Percentiles rank a stretch among this genome's conserved stretches.
Conservation (phyloP, 2,797 vertebrate species). For the Holocentrus rufus region DNA sequence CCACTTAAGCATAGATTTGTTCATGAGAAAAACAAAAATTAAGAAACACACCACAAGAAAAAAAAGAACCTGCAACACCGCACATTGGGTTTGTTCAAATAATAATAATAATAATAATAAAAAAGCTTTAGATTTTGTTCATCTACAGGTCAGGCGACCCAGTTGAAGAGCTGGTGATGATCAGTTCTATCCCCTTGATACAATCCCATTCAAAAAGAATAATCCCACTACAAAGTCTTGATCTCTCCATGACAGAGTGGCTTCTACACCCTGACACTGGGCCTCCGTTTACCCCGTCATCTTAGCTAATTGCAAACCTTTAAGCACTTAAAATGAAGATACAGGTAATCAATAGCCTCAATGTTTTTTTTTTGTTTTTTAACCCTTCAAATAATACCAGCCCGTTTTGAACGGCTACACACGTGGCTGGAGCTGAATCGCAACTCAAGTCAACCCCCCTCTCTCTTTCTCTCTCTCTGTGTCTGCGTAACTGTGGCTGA, state of each 20-base stretch:
- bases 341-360: slow-evolving; percentile 12
- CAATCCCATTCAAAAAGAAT: slow-evolving; percentile 18
- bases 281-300: not conserved
- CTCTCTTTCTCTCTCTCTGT: not conserved
- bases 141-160: slow-evolving; percentile 72
- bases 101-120: slow-evolving; percentile 60
- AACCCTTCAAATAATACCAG: slow-evolving; percentile 11
- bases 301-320: slow-evolving; percentile 12
- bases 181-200: slow-evolving; percentile 50
- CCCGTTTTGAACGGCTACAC: slow-evolving; percentile 57
- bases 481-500: not conserved
- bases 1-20: slow-evolving; percentile 85
- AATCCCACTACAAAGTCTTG: slow-evolving; percentile 16
- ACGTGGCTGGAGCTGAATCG: slow-evolving; percentile 35
- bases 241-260: slow-evolving; percentile 37
- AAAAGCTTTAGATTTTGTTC: slow-evolving; percentile 73
- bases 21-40: slow-evolving; percentile 68
- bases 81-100: slow-evolving; percentile 76
- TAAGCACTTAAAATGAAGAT: slow-evolving; percentile 40
- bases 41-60: slow-evolving; percentile 67
- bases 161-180: slow-evolving; percentile 79
- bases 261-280: not conserved
- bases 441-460: not conserved
- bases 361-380: too few relatives aligned
- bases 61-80: slow-evolving; percentile 69